These are phyloP conservation scores for Pomatostomus ruficeps DNA, from an alignment of 2,113 vertebrate species.

Conservation along the genomic window DNA sequence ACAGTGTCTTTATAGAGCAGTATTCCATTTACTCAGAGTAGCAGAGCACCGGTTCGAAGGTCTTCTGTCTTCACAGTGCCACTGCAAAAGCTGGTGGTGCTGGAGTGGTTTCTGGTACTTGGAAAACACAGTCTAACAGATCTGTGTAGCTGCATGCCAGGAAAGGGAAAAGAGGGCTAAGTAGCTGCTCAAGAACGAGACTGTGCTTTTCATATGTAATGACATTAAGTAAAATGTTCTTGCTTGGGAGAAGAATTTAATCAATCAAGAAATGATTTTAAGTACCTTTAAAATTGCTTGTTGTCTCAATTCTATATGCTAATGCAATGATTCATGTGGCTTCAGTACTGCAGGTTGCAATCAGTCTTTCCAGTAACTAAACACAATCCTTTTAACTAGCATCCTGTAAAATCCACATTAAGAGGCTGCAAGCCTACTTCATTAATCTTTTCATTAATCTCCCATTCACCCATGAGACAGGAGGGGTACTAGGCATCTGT, in stretches of 20 bases:
- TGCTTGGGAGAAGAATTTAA: constrained; percentile 45
- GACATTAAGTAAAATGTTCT: constrained; percentile 35
- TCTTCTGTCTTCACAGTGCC: not conserved
- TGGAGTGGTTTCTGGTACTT: not conserved
- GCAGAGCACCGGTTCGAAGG: not conserved
- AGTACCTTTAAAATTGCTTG: constrained; percentile 46
- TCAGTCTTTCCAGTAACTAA: constrained; percentile 53
- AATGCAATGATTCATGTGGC: constrained; percentile 41
- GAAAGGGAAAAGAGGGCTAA: not conserved
- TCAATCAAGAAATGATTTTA: constrained; percentile 62
- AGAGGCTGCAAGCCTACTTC: constrained; percentile 26
- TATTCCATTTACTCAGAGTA: not conserved
- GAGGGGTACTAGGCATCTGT: not conserved
- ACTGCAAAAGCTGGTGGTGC: not conserved
- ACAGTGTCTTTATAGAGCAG: not conserved
- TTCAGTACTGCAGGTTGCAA: constrained; percentile 46
- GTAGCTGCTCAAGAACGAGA: not conserved
- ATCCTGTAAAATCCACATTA: constrained; percentile 51
- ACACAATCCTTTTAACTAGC: constrained; percentile 33
- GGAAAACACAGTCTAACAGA: not conserved
- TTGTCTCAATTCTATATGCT: constrained; percentile 51
- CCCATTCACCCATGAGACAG: constrained; percentile 1
- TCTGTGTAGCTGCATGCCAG: not conserved
- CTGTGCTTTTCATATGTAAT: constrained; percentile 16
- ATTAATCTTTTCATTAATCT: constrained; percentile 49